phyloP scores from a whole-genome alignment of 1,140 invertebrate genomes.

The Pseudomyrmex dendroicus region DNA sequence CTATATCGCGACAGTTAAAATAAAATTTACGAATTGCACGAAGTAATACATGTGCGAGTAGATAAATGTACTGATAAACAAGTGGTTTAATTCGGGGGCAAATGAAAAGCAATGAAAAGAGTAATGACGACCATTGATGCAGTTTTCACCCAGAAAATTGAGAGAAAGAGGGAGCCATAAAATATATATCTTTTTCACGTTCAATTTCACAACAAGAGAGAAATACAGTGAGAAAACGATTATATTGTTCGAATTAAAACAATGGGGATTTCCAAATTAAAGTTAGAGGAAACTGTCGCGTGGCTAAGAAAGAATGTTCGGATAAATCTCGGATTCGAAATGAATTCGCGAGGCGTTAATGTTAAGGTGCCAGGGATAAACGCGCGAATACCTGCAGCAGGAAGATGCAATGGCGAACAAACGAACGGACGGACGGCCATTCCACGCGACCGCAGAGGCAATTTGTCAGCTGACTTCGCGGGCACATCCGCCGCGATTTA shows the following conservation, averaged over 20 bases:
- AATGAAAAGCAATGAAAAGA: not conserved
- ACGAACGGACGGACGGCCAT: not conserved
- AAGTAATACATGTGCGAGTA: conserved; percentile 7
- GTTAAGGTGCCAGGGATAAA: conserved; percentile 40
- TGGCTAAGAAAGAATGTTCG: not conserved
- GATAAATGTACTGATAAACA: conserved; percentile 10
- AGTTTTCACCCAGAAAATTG: not conserved
- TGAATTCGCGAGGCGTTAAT: conserved; percentile 41
- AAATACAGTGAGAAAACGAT: too few relatives aligned
- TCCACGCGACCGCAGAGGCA: conserved; percentile 38
- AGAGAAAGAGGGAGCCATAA: too few relatives aligned
- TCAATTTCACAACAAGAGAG: too few relatives aligned
- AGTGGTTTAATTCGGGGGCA: not conserved
- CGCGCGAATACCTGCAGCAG: conserved; percentile 24
- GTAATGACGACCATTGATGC: conserved; percentile 6
- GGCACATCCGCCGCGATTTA: conserved; percentile 49
- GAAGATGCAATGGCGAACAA: not conserved
- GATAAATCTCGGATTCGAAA: conserved; percentile 31
- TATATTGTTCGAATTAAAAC: too few relatives aligned
- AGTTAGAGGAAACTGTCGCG: too few relatives aligned
- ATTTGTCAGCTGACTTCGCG: conserved; percentile 54
- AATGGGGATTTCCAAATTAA: too few relatives aligned
- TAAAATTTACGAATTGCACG: conserved; percentile 26
- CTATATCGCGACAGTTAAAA: conserved; percentile 18
- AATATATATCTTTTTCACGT: too few relatives aligned